phyloP scores from a whole-genome alignment of 2,113 vertebrate species.

The Osmerus eperlanus region DNA sequence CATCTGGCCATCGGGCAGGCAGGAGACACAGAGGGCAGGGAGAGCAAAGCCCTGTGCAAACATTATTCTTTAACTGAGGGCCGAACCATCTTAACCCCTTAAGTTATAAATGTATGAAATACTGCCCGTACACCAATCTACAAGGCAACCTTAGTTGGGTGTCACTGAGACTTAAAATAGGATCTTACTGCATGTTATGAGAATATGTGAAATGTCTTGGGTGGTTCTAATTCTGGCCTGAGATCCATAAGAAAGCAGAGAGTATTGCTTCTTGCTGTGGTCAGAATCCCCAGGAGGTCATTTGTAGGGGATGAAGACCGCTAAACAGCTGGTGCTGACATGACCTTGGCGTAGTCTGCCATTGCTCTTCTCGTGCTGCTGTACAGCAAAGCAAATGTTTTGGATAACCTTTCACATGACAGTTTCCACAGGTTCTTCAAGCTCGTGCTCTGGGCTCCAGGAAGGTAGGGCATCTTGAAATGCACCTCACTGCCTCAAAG shows the following conservation, averaged over 20 bases:
- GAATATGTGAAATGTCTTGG: not conserved
- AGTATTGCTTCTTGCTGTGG: slow-evolving; percentile 34
- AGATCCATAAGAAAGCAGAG: not conserved
- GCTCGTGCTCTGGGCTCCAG: slow-evolving; percentile 11
- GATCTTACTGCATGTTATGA: slow-evolving; percentile 1
- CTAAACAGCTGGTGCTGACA: slow-evolving; percentile 13
- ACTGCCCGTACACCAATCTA: slow-evolving; percentile 30
- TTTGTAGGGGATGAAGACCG: slow-evolving; percentile 7
- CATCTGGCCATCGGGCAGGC: slow-evolving; percentile 58
- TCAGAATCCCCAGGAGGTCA: slow-evolving; percentile 26
- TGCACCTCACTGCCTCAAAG: slow-evolving; percentile 37
- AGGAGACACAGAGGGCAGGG: slow-evolving; percentile 27
- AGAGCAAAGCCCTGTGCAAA: slow-evolving; percentile 49
- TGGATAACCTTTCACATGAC: slow-evolving; percentile 47
- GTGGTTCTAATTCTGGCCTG: slow-evolving; percentile 18
- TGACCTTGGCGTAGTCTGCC: slow-evolving; percentile 25
- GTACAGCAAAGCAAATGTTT: slow-evolving; percentile 39
- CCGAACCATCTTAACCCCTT: slow-evolving; percentile 16
- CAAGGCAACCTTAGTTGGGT: too few relatives aligned
- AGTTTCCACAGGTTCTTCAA: slow-evolving; percentile 20
- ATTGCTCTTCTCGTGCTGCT: slow-evolving; percentile 14
- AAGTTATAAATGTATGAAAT: slow-evolving; percentile 1
- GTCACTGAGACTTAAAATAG: too few relatives aligned
- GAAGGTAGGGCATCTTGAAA: slow-evolving; percentile 20
- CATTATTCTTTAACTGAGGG: slow-evolving; percentile 40